Conservation (phyloP, 2,113 vertebrate genomes). For the Hippocampus barbouri region DNA sequence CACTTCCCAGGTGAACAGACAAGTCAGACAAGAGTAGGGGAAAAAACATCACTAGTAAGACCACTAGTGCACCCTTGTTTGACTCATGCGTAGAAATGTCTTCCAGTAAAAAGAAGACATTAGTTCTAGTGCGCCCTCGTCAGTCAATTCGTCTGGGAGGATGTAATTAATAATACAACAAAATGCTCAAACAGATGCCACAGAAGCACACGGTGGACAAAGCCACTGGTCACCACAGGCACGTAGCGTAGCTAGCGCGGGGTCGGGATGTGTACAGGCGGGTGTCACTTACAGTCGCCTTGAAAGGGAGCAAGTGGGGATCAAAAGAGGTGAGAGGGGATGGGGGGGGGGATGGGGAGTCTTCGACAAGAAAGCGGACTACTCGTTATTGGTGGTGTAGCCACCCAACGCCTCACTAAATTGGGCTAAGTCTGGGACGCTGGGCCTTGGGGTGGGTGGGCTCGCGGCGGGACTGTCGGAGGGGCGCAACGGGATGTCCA, state of each 20-base stretch:
- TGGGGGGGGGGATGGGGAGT: neutral
- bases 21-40: too few relatives aligned
- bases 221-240: constrained; percentile 84
- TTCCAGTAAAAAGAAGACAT: too few relatives aligned
- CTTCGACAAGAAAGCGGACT: constrained; percentile 68
- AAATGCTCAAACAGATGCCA: constrained; percentile 28
- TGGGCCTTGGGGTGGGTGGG: constrained; percentile 80
- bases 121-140: too few relatives aligned
- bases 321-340: neutral
- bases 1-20: too few relatives aligned
- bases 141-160: too few relatives aligned
- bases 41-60: too few relatives aligned
- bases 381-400: constrained; percentile 89
- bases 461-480: constrained; percentile 73
- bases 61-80: too few relatives aligned
- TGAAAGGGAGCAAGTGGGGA: constrained; percentile 34
- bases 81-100: too few relatives aligned
- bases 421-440: constrained; percentile 92
- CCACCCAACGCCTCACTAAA: constrained; percentile 97
- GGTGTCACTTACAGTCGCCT: constrained; percentile 82
- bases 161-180: too few relatives aligned
- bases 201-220: constrained; percentile 55
- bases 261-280: constrained; percentile 45
- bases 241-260: constrained; percentile 69
- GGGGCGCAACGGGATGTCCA: constrained; percentile 80